phyloP scores from a whole-genome alignment of 2,888 invertebrate genomes.

The Acleris literana region DNA sequence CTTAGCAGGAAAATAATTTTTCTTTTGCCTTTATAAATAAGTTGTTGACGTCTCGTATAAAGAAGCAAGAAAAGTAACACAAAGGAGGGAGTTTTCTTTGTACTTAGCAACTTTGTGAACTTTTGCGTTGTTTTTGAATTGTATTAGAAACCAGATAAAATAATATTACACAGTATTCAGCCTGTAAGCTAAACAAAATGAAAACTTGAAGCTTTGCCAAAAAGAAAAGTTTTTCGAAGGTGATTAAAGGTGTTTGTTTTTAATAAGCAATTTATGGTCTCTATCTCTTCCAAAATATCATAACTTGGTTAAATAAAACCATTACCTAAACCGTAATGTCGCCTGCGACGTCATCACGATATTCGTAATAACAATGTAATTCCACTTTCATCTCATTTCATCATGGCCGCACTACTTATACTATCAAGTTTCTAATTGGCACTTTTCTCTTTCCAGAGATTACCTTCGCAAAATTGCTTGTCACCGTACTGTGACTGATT shows the following conservation, averaged over 20 bases:
- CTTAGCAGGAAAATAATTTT: too few relatives aligned
- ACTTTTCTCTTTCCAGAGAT: conserved; percentile 70
- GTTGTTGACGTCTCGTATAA: background rate
- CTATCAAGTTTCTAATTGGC: conserved; percentile 60
- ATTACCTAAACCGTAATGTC: conserved; percentile 2
- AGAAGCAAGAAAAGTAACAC: background rate
- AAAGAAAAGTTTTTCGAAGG: too few relatives aligned
- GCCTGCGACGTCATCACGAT: conserved; percentile 1
- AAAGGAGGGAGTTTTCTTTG: conserved; percentile 11
- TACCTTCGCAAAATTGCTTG: conserved; percentile 53
- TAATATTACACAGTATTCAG: background rate
- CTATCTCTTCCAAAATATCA: background rate
- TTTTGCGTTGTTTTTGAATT: background rate
- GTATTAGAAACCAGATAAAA: background rate
- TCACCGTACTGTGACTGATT: conserved; percentile 38
- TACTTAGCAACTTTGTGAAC: background rate
- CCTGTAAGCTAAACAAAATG: background rate
- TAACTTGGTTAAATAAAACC: background rate
- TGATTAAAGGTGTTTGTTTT: too few relatives aligned
- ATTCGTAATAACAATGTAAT: conserved; percentile 45
- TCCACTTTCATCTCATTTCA: conserved; percentile 63
- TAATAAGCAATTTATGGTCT: background rate
- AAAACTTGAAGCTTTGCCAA: background rate
- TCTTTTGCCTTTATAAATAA: too few relatives aligned
- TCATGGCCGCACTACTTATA: conserved; percentile 40